Evolutionary conservation across 2,888 invertebrate species (phyloP).

Genomic region (Andricus curvator): DNA sequence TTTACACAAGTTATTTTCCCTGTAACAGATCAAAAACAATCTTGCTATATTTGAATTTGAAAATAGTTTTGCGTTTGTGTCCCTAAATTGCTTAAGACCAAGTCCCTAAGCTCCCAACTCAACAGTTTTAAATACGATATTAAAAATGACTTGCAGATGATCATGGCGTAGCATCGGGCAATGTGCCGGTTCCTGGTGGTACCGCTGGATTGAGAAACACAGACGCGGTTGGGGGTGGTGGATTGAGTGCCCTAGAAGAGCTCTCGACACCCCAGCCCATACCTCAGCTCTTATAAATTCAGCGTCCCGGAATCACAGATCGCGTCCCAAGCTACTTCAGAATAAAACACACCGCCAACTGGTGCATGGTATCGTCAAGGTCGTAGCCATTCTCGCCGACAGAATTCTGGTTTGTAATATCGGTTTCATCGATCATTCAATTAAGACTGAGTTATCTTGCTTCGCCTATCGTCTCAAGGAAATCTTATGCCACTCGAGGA

Average conservation of each 20-base stretch:
- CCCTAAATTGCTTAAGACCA: neutral
- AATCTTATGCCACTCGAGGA: constrained; percentile 46
- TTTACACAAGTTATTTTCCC: too few species aligned
- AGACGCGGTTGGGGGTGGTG: constrained; percentile 59
- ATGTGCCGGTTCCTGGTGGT: constrained; percentile 65
- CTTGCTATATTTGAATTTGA: neutral
- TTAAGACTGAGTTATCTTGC: constrained; percentile 60
- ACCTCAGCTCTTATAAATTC: constrained; percentile 59
- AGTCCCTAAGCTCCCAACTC: neutral
- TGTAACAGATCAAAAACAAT: neutral
- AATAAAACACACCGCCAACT: constrained; percentile 56
- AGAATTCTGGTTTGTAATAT: constrained; percentile 61
- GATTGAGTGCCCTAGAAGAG: constrained; percentile 57
- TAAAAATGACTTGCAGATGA: constrained; percentile 61
- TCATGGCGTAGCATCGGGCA: constrained; percentile 66
- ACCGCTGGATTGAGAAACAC: constrained; percentile 62
- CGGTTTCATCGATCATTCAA: constrained; percentile 58
- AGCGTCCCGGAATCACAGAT: constrained; percentile 53
- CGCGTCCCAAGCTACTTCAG: constrained; percentile 56
- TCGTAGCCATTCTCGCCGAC: constrained; percentile 59
- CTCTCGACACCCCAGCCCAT: constrained; percentile 51
- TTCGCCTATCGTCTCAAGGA: constrained; percentile 51
- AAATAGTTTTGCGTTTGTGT: neutral
- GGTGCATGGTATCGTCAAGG: constrained; percentile 58
- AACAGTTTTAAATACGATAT: neutral